Percentiles rank a stretch among this genome's conserved stretches.
Conservation (phyloP, 2,113 vertebrate species). For the Tautogolabrus adspersus region DNA sequence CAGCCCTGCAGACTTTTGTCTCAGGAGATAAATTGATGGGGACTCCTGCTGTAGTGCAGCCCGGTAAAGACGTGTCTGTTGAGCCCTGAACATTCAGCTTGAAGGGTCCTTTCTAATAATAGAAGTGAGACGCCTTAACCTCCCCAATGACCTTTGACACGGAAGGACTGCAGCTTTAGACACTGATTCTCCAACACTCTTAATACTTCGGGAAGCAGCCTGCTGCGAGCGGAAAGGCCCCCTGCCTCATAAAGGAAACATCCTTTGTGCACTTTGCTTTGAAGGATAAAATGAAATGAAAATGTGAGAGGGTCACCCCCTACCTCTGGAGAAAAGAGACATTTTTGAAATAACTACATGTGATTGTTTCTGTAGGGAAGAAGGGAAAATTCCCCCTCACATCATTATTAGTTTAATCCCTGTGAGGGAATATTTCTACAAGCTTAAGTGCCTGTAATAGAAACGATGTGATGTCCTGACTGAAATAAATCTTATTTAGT, state of each 20-base stretch:
- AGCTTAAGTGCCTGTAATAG: too few relatives aligned
- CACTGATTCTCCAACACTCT: conserved; percentile 36
- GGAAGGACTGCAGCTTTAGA: conserved; percentile 31
- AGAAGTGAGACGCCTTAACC: conserved; percentile 16
- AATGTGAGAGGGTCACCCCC: neutral
- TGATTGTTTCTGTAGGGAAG: too few relatives aligned
- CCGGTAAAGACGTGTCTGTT: conserved; percentile 8
- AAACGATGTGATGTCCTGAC: too few relatives aligned
- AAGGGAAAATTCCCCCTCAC: too few relatives aligned
- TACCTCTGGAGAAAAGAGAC: neutral
- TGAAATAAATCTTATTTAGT: too few relatives aligned
- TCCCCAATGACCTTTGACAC: conserved; percentile 45
- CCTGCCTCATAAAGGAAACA: neutral
- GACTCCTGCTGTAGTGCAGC: neutral
- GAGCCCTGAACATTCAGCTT: conserved; percentile 3
- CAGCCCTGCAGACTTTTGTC: neutral
- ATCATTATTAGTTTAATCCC: too few relatives aligned
- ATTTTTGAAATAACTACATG: too few relatives aligned
- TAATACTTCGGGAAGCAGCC: conserved; percentile 28
- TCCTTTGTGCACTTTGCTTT: neutral
- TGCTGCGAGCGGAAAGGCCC: neutral
- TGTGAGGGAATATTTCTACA: too few relatives aligned
- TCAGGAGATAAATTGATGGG: neutral
- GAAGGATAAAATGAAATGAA: neutral
- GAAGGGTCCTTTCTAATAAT: conserved; percentile 45